phyloP scores from a whole-genome alignment of 2,113 vertebrate species.

The Poicephalus meyeri region DNA sequence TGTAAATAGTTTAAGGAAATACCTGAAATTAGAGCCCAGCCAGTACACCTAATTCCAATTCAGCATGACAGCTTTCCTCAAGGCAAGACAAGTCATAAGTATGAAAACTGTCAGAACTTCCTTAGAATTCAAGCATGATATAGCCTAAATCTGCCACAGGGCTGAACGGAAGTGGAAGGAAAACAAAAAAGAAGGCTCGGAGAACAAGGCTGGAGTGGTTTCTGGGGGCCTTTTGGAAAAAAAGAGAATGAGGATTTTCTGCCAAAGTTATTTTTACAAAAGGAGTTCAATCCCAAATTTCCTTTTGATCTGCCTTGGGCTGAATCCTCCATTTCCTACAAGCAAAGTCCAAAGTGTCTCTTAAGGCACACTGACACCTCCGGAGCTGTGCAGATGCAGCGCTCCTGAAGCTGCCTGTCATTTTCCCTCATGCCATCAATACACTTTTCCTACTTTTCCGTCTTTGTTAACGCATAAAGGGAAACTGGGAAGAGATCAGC shows the following conservation, averaged over 20 bases:
- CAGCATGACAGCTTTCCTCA: background rate
- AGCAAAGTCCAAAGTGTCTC: background rate
- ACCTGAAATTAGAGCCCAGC: background rate
- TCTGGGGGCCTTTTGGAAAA: background rate
- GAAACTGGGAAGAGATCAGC: background rate
- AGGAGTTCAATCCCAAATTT: background rate
- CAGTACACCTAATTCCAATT: background rate
- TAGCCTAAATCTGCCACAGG: background rate
- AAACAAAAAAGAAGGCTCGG: background rate
- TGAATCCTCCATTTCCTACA: background rate
- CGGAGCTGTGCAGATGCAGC: background rate
- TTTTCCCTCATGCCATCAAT: background rate
- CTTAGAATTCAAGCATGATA: background rate
- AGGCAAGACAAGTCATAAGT: background rate
- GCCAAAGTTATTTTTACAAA: background rate
- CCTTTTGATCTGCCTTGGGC: slow-evolving; percentile 7
- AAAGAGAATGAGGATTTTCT: background rate
- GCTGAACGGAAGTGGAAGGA: background rate
- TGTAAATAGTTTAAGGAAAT: background rate
- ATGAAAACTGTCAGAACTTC: background rate
- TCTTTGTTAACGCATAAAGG: slow-evolving; percentile 4
- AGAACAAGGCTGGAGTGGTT: background rate
- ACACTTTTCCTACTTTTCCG: background rate
- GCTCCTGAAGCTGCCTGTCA: background rate
- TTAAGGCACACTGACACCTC: background rate